These are phyloP conservation scores for Pachyuromys duprasi DNA, from an alignment of 2,797 vertebrate species.

Conservation along the genomic window DNA sequence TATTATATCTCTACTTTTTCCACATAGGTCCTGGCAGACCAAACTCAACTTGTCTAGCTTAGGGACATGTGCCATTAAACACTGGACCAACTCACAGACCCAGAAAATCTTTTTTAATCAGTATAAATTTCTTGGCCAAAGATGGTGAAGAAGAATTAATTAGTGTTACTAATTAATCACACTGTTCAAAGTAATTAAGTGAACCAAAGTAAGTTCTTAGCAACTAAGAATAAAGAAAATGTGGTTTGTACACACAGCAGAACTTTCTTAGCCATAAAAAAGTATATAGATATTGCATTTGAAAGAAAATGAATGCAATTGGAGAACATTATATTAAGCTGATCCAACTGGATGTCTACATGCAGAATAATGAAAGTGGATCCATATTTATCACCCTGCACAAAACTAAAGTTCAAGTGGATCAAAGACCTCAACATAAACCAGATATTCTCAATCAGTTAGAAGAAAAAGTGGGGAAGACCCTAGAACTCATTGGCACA, in stretches of 20 bases:
- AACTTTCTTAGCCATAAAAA: background rate
- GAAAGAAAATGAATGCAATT: too few relatives aligned
- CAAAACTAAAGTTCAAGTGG: too few relatives aligned
- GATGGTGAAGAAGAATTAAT: background rate
- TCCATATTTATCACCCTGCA: too few relatives aligned
- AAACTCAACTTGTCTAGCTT: background rate
- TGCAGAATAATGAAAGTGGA: too few relatives aligned
- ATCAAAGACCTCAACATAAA: too few relatives aligned
- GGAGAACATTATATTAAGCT: background rate
- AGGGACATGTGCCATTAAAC: too few relatives aligned
- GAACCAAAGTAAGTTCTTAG: too few relatives aligned
- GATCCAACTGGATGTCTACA: too few relatives aligned
- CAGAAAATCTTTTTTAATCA: background rate
- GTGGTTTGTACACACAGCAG: background rate
- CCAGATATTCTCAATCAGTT: too few relatives aligned
- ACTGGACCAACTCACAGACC: background rate
- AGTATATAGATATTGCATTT: background rate
- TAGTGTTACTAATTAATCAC: background rate
- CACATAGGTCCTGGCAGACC: background rate
- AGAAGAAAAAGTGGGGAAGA: too few relatives aligned
- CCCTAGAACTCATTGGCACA: too few relatives aligned
- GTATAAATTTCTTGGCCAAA: background rate
- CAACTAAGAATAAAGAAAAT: background rate
- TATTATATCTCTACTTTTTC: background rate
- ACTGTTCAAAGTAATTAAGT: background rate